Evolutionary conservation across 2,888 invertebrate genomes (phyloP), one percentile per base, ranked within the genome.

Genomic region (Macaria liturata): DNA sequence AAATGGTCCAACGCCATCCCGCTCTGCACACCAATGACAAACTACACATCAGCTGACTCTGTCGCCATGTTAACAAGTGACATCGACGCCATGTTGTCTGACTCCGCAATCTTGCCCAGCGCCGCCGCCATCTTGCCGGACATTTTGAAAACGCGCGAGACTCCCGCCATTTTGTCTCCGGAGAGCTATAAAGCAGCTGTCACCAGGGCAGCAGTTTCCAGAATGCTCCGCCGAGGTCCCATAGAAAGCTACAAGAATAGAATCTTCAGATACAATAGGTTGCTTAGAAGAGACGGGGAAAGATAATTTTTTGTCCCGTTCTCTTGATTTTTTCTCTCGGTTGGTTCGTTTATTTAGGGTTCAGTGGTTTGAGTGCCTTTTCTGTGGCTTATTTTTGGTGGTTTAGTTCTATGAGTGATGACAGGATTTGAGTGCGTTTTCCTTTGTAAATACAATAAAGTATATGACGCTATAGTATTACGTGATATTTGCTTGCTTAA

Each of bases 1-100:
- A 96, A 96, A 88, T 97, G 97, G 97, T 96, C 96, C 0, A 96
- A 95, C 75, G 95, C 96, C 1, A 96, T 97, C 65, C 97, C 97
- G 0, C 95, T 95, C 4, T 97, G 97, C 81, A 72, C 90, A 1
- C 85, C 91, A 9, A 77, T 80, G 43, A 79, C 86, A 30, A 91
- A 91, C 71, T 89, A 81, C 76, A 88, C 85, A 0, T 77, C 84
- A 1, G 70, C 82, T 0, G 92, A 91, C 49, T 77, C 87, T 0
- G 59, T 89, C 46, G 90, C 88, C 9, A 88, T 87, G 86, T 74
- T 86, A 31, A 90, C 59, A 3, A 49, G 59, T 20, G 59, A 60
- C 42, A 56, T 60, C 52, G 59, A 60, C 55, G 59, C 59, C 46
- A 60, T 60, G 59, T 46, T 60, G 46, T 60, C 59, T 0, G 91